Evolutionary conservation across 2,113 vertebrate species (phyloP).

Genomic region (Cygnus buccinator): DNA sequence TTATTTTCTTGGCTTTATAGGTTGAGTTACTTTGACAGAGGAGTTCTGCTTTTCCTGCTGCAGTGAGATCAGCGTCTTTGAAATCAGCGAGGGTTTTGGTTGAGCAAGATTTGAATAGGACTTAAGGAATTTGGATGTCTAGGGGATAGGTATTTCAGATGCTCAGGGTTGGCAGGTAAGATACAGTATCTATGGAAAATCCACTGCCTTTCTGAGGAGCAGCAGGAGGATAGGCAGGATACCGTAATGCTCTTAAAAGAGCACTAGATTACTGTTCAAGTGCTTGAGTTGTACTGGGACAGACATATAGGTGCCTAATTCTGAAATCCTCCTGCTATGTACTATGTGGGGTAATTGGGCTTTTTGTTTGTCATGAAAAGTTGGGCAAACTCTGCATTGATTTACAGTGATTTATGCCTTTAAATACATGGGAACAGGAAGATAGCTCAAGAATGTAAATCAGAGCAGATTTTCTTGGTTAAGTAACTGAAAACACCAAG

Average conservation of each 20-base stretch:
- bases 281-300: background rate
- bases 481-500: background rate
- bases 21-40: background rate
- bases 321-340: background rate
- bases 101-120: background rate
- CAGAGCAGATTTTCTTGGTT: background rate
- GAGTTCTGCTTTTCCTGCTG: background rate
- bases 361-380: background rate
- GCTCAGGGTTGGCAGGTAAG: background rate
- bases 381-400: background rate
- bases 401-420: background rate
- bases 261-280: background rate
- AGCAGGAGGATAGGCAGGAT: background rate
- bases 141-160: background rate
- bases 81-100: background rate
- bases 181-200: background rate
- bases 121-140: background rate
- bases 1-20: background rate
- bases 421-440: background rate
- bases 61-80: rapidly evolving
- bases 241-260: background rate
- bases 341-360: rapidly evolving
- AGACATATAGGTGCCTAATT: background rate
- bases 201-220: background rate
- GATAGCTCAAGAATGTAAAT: background rate